Percentiles rank a stretch among this genome's conserved stretches.
Conservation (phyloP, 2,888 invertebrate species). For the Philereme transversata region DNA sequence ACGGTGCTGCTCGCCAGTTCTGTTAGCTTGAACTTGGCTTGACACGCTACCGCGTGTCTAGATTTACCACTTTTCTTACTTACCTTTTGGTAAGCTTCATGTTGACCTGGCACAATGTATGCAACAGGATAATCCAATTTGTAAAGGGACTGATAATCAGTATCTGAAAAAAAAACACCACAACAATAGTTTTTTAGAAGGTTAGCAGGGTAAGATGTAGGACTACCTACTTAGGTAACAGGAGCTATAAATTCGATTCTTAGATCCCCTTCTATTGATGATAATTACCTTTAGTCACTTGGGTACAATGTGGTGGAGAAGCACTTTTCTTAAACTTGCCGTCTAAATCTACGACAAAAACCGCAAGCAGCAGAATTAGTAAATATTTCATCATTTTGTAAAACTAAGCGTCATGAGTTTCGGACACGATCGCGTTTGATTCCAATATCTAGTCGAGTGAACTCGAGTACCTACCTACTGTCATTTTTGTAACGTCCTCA, state of each 20-base stretch:
- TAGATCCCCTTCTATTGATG: no score
- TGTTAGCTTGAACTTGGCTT: no score
- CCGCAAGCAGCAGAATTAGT: constrained; percentile 3
- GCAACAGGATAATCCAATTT: constrained; percentile 61
- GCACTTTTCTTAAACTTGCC: constrained; percentile 23
- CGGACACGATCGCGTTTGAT: no score
- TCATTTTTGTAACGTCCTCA: no score
- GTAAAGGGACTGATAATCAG: constrained; percentile 60
- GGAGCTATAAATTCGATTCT: neutral
- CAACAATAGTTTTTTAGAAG: neutral
- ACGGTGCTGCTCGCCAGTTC: no score
- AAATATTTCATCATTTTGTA: constrained; percentile 8
- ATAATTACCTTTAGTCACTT: constrained; percentile 30
- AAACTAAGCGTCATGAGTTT: neutral
- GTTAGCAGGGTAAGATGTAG: no score
- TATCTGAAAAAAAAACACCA: constrained; percentile 52
- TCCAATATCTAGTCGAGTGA: no score
- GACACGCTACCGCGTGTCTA: no score
- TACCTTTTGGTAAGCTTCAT: constrained; percentile 69
- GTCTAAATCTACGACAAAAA: constrained; percentile 11
- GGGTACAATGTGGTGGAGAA: constrained; percentile 33
- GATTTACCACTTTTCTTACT: constrained; percentile 18
- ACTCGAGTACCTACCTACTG: no score
- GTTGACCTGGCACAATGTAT: constrained; percentile 66
- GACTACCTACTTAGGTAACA: neutral